These are phyloP conservation scores for Porites evermanni DNA, from an alignment of 92 coral and sea anemone species.

Conservation along the genomic window DNA sequence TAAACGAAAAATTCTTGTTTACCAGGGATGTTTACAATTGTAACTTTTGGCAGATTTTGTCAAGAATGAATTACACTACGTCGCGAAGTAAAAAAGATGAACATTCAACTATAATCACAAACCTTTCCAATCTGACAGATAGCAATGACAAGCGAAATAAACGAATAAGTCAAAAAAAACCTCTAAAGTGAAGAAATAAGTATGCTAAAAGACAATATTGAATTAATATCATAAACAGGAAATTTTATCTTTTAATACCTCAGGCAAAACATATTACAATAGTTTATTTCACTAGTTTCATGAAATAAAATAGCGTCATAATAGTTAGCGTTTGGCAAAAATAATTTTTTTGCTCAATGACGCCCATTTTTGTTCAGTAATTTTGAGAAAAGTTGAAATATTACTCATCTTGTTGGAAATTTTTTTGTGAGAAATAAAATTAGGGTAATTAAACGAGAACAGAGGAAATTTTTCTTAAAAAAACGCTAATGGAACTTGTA, in stretches of 20 bases:
- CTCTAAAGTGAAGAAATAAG: neutral
- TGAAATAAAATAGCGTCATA: neutral
- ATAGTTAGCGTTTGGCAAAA: neutral
- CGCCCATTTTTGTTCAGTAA: too few relatives aligned
- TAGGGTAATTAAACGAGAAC: too few relatives aligned
- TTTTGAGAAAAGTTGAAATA: neutral
- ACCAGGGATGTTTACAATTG: neutral
- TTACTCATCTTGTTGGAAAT: too few relatives aligned
- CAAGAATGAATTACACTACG: neutral
- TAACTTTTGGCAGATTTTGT: neutral
- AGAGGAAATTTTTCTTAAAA: too few relatives aligned
- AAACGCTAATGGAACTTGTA: too few relatives aligned
- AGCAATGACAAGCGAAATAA: neutral
- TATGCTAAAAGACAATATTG: neutral
- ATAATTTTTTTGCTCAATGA: too few relatives aligned
- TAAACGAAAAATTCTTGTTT: slow-evolving; percentile 29
- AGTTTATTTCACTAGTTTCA: slow-evolving; percentile 8
- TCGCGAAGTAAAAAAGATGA: neutral
- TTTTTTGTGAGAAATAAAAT: too few relatives aligned
- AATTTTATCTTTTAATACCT: neutral
- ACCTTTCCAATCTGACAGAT: neutral
- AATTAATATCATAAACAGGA: neutral
- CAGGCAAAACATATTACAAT: neutral
- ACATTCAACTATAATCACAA: neutral
- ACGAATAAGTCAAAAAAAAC: neutral